phyloP scores from a whole-genome alignment of 2,888 invertebrate genomes.

The Drosophila nigritarsus region DNA sequence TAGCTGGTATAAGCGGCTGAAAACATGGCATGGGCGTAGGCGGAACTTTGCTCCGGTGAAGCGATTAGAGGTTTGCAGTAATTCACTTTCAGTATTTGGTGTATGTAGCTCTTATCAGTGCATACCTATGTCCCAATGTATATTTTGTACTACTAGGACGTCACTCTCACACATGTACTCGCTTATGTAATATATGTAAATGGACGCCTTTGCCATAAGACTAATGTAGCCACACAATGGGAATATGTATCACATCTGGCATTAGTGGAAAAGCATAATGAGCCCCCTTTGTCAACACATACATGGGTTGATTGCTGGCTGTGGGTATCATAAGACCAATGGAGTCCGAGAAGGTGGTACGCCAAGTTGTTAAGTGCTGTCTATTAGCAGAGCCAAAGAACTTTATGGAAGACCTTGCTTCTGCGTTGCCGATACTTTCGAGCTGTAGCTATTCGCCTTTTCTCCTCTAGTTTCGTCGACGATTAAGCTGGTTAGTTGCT shows the following conservation, averaged over 20 bases:
- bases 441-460: slow-evolving; percentile 30
- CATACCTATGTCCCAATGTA: neutral
- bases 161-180: neutral
- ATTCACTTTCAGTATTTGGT: neutral
- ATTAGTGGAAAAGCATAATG: slow-evolving; percentile 43
- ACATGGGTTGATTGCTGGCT: slow-evolving; percentile 35
- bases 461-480: slow-evolving; percentile 12
- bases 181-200: neutral
- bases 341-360: slow-evolving; percentile 40
- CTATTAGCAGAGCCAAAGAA: slow-evolving; percentile 7
- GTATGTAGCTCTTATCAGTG: neutral
- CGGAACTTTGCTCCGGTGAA: neutral
- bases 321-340: slow-evolving; percentile 44
- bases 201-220: neutral
- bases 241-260: slow-evolving; percentile 39
- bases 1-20: neutral
- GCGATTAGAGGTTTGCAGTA: neutral
- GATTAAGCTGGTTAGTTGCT: slow-evolving; percentile 69
- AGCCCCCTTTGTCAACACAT: slow-evolving; percentile 6
- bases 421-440: slow-evolving; percentile 8
- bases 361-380: slow-evolving; percentile 61
- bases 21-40: neutral
- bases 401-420: slow-evolving; percentile 28
- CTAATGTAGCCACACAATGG: slow-evolving; percentile 21
- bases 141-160: neutral